Evolutionary conservation across 1,140 invertebrate species (phyloP), one percentile per base, ranked within the genome.

Genomic region (Tetragonula clypearis): DNA sequence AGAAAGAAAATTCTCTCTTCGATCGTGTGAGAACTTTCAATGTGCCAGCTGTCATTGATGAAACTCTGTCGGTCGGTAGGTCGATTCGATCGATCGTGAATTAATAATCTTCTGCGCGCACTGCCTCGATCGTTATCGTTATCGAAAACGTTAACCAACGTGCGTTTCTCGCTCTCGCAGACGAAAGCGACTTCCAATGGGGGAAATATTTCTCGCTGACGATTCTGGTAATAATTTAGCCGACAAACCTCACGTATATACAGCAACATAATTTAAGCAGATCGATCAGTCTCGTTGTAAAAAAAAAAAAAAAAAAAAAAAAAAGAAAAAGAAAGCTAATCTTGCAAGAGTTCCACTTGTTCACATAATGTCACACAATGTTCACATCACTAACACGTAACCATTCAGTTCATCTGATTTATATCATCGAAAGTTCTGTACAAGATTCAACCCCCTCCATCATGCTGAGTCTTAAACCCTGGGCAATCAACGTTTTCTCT

Each of bases 401-500:
- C 49, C 65, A 88, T 81, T 83, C 66, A 11, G 75, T 77, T 77
- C 66, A 73, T 55, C 35, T 26, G 69, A 75, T 72, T 41, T 14
- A 21, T 49, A 23, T 30, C 30, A 30, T 30, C 14, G 21, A n/a
- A 72, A 41, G 69, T 12, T 72, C 69, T 49, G 69, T 72, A 72
- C 41, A 84, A 81, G 5, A 62, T 58, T 69, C 72, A 65, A 53
- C 55, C 17, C 76, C 66, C 23, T 79, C 60, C 86, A 68, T 82
- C 69, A 79, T 35, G 81, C 83, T 82, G 84, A n/a, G 84, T 90
- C 62, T 82, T 93, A 93, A 93, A 93, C 93, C 93, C 93, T 93
- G 93, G 93, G 93, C 93, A 93, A 90, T 92, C 86, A 80, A 87
- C 79, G 77, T 8, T 49, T 6, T 41, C 3, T 41, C 3, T 41